These are phyloP conservation scores for Geotrupes spiniger DNA, from an alignment of 2,888 invertebrate species.

Conservation along the genomic window DNA sequence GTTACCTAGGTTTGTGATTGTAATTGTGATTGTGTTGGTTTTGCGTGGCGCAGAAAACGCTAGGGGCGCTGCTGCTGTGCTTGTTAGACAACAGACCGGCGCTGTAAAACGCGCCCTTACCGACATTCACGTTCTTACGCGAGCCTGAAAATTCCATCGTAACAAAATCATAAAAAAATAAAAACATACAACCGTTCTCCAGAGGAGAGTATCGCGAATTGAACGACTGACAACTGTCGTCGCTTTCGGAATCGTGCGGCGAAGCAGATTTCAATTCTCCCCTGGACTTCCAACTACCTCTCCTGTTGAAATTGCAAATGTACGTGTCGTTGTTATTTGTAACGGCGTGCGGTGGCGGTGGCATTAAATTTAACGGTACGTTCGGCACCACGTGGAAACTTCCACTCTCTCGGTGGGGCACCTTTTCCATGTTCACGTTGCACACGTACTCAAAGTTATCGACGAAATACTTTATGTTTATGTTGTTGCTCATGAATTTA, in stretches of 20 bases:
- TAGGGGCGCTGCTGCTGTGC: slow-evolving; percentile 26
- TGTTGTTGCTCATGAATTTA: slow-evolving; percentile 3
- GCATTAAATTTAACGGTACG: slow-evolving; percentile 31
- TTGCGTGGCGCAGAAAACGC: slow-evolving; percentile 23
- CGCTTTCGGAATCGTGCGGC: slow-evolving; percentile 22
- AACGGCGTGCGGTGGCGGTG: slow-evolving; percentile 33
- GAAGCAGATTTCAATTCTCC: slow-evolving; percentile 16
- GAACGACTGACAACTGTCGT: slow-evolving; percentile 24
- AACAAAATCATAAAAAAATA: too few species aligned
- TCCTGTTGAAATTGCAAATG: slow-evolving; percentile 23
- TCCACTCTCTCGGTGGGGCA: slow-evolving; percentile 13
- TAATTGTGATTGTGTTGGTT: slow-evolving; percentile 3
- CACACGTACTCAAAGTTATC: too few species aligned
- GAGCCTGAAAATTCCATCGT: too few species aligned
- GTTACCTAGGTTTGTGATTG: slow-evolving; percentile 15
- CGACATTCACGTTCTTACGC: too few species aligned
- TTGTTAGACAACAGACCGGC: slow-evolving; percentile 22
- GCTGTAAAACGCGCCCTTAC: slow-evolving; percentile 3
- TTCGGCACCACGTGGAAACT: slow-evolving; percentile 21
- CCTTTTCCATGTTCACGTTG: slow-evolving; percentile 6
- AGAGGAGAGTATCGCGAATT: slow-evolving; percentile 1
- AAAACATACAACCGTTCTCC: neutral
- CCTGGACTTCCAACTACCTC: slow-evolving; percentile 21
- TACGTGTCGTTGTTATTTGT: slow-evolving; percentile 27
- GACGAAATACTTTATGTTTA: slow-evolving; percentile 11